phyloP scores from a whole-genome alignment of 1,140 invertebrate species.

The Tribolium castaneum region DNA sequence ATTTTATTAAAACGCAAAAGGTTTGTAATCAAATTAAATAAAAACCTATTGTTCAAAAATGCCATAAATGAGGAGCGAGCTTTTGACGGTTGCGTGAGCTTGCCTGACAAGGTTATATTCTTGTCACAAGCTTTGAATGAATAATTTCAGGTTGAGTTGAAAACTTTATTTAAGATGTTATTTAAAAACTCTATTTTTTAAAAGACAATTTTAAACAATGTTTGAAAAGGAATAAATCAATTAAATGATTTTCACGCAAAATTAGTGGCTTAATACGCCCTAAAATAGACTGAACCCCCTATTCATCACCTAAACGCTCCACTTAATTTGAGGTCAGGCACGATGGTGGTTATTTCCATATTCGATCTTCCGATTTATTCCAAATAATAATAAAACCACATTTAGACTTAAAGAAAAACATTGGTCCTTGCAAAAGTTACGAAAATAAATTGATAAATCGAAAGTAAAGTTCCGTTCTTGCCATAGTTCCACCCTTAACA shows the following conservation, averaged over 20 bases:
- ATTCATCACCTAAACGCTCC: not conserved
- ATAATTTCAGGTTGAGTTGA: not conserved
- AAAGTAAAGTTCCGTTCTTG: no score
- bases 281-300: not conserved
- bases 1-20: not conserved
- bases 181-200: no score
- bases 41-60: not conserved
- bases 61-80: not conserved
- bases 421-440: not conserved
- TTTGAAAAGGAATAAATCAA: not conserved
- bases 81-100: not conserved
- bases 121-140: not conserved
- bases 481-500: no score
- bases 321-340: not conserved
- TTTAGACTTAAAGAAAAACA: not conserved
- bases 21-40: not conserved
- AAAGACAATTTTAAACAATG: no score
- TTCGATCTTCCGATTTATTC: not conserved
- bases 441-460: no score
- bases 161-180: no score
- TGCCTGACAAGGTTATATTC: not conserved
- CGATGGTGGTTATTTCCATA: not conserved
- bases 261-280: not conserved
- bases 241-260: not conserved
- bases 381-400: not conserved